Evolutionary conservation across 2,888 invertebrate genomes (phyloP).

Genomic region (Sturmia bella): DNA sequence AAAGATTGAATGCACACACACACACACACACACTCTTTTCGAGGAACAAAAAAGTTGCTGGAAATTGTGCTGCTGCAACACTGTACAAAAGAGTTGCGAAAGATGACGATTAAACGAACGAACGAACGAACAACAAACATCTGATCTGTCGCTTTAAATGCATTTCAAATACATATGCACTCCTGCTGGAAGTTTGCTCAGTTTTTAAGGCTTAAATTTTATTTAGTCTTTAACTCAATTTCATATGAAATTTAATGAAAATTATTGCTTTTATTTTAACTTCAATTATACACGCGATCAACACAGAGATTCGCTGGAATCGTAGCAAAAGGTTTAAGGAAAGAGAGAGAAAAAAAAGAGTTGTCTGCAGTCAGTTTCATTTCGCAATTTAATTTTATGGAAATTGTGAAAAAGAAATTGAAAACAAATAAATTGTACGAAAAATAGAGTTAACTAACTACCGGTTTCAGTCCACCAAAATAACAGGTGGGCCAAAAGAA

Average conservation of each 20-base stretch:
- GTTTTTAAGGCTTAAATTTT: background rate
- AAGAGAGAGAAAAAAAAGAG: no score
- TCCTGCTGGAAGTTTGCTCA: conserved; percentile 21
- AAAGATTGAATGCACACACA: conserved; percentile 56
- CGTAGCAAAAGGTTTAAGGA: conserved; percentile 42
- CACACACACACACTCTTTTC: conserved; percentile 1
- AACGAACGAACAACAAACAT: no score
- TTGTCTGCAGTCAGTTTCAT: conserved; percentile 24
- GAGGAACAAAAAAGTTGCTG: conserved; percentile 33
- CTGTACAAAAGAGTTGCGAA: conserved; percentile 14
- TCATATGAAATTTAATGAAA: conserved; percentile 47
- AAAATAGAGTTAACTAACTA: conserved; percentile 30
- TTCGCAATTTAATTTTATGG: conserved; percentile 31
- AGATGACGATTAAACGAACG: conserved; percentile 40
- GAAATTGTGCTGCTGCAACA: conserved; percentile 33
- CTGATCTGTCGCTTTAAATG: conserved; percentile 52
- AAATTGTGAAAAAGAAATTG: background rate
- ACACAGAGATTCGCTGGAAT: conserved; percentile 31
- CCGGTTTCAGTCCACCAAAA: no score
- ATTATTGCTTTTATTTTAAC: conserved; percentile 46
- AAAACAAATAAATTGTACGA: background rate
- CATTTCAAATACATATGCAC: conserved; percentile 23
- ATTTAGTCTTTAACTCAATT: conserved; percentile 26
- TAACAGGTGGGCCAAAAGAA: no score
- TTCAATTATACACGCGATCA: conserved; percentile 50